Conservation (phyloP, 2,888 invertebrate genomes). For the Drosophila mercatorum region DNA sequence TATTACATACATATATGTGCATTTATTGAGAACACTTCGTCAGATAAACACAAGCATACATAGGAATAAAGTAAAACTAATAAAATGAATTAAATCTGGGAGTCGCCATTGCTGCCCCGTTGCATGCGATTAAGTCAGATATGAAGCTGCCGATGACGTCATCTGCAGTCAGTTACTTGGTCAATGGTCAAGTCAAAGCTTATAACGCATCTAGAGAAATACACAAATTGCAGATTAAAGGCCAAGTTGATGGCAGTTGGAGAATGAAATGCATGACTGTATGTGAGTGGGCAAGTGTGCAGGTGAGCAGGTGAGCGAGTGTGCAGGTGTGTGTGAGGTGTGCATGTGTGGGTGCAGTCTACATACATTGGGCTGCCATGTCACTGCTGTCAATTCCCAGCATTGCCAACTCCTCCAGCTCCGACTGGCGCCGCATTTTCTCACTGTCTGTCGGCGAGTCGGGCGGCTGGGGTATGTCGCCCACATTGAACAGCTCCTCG, state of each 20-base stretch:
- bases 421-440: conserved; percentile 85
- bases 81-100: conserved; percentile 33
- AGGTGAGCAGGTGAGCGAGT: conserved; percentile 6
- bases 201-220: conserved; percentile 64
- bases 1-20: conserved; percentile 77
- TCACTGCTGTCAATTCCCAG: conserved; percentile 94
- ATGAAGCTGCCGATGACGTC: conserved; percentile 12
- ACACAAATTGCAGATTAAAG: conserved; percentile 31
- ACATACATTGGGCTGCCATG: conserved; percentile 85
- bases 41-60: conserved; percentile 58
- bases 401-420: conserved; percentile 91
- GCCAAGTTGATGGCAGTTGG: not conserved
- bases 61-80: conserved; percentile 46
- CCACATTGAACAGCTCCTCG: conserved; percentile 68
- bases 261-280: not conserved
- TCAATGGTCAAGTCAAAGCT: conserved; percentile 36
- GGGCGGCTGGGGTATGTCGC: conserved; percentile 77
- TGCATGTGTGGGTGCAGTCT: conserved; percentile 32
- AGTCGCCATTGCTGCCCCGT: not conserved
- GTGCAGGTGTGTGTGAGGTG: not conserved
- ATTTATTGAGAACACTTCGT: conserved; percentile 67
- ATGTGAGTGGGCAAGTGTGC: conserved; percentile 14
- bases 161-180: conserved; percentile 15
- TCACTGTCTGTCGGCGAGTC: conserved; percentile 82
- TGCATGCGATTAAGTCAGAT: conserved; percentile 6